These are phyloP conservation scores for Tylochromis polylepis DNA, from an alignment of 2,113 vertebrate genomes.

Conservation along the genomic window DNA sequence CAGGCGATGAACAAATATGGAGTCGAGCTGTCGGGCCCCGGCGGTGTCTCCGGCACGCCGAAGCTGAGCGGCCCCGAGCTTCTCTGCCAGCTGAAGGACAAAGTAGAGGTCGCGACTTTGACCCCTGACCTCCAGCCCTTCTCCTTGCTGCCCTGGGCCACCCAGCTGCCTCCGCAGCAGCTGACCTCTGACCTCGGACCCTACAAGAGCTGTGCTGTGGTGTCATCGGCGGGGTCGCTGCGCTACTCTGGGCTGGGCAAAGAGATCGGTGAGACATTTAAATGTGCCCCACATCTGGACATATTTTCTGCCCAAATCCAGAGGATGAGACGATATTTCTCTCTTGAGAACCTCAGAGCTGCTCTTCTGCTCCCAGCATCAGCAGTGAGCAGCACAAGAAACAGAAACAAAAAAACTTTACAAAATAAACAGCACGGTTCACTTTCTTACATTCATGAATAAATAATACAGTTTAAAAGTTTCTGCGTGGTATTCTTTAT, in stretches of 20 bases:
- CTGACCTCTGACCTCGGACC: conserved; percentile 68
- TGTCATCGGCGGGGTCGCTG: conserved; percentile 63
- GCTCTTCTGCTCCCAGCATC: background rate
- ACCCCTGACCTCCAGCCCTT: conserved; percentile 72
- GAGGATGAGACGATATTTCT: background rate
- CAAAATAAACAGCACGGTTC: background rate
- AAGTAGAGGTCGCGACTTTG: conserved; percentile 57
- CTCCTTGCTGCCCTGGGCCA: conserved; percentile 58
- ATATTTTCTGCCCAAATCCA: background rate
- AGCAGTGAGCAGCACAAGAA: background rate
- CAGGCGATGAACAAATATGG: conserved; percentile 79
- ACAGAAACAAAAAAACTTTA: no score
- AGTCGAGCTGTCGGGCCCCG: conserved; percentile 45
- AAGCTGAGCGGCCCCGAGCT: conserved; percentile 65
- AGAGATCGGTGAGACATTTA: conserved; percentile 60
- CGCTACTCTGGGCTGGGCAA: conserved; percentile 63
- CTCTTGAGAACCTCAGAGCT: background rate
- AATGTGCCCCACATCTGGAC: background rate
- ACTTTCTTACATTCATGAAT: no score
- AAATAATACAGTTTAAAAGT: no score
- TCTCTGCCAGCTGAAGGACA: conserved; percentile 69
- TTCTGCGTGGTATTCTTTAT: no score
- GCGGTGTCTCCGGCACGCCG: background rate
- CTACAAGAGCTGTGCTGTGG: conserved; percentile 64
- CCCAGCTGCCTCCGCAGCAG: conserved; percentile 55